Percentiles rank a stretch among this genome's conserved stretches.
phyloP scores from a whole-genome alignment of 1,140 invertebrate species.

The Drosophila simulans region DNA sequence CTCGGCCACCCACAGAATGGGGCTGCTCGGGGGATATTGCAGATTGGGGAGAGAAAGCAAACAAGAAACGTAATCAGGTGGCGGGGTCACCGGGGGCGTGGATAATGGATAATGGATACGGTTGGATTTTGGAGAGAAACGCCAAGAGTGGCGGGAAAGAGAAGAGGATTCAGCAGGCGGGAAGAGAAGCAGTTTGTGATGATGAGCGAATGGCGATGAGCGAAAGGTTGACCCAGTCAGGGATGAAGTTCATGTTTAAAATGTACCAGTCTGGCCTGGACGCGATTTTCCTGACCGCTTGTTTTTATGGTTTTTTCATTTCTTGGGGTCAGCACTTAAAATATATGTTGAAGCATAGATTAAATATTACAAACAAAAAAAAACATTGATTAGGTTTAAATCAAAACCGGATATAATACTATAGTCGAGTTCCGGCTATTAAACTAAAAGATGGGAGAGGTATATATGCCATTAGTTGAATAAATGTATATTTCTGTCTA shows the following conservation, averaged over 20 bases:
- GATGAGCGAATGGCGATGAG: slow-evolving; percentile 16
- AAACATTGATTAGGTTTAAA: too few relatives aligned
- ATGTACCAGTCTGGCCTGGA: slow-evolving; percentile 2
- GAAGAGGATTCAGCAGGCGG: background rate
- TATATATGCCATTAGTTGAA: too few relatives aligned
- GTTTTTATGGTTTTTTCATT: background rate
- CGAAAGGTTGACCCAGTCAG: slow-evolving; percentile 8
- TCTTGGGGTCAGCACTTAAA: background rate
- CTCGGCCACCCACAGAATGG: slow-evolving; percentile 90
- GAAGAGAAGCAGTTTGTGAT: slow-evolving; percentile 1
- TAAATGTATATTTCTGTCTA: too few relatives aligned
- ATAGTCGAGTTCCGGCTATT: too few relatives aligned
- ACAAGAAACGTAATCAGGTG: slow-evolving; percentile 67
- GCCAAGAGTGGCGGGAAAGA: slow-evolving; percentile 22
- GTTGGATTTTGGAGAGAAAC: slow-evolving; percentile 12
- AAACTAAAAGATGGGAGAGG: too few relatives aligned
- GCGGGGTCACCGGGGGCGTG: slow-evolving; percentile 40
- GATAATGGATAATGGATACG: slow-evolving; percentile 36
- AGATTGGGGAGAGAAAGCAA: slow-evolving; percentile 46
- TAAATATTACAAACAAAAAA: too few relatives aligned
- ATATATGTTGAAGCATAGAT: background rate
- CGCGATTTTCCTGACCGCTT: slow-evolving; percentile 6
- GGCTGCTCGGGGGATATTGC: slow-evolving; percentile 86
- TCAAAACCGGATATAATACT: too few relatives aligned
- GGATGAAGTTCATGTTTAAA: slow-evolving; percentile 2